Base-by-base conservation (phyloP, 2,113 vertebrate genomes). In the Nansenia antarctica region DNA sequence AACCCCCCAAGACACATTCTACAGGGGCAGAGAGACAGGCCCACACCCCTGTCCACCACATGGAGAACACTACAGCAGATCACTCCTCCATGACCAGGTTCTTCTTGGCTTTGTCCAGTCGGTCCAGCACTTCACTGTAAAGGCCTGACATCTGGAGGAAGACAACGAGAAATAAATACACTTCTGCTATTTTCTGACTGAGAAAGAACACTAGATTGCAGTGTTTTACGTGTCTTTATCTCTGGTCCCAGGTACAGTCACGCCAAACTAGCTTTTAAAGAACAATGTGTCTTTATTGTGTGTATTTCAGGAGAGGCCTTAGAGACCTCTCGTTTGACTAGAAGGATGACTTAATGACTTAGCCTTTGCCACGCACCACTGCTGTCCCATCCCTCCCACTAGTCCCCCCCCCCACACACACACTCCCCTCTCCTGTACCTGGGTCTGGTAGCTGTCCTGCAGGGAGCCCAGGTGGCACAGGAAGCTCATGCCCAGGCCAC, bases 401-500 rank as follows among this genome's bases (percentile, higher is more conserved):
- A n/a, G n/a, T n/a, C n/a, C n/a, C n/a, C n/a, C n/a, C n/a, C n/a
- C n/a, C n/a, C n/a, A n/a, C n/a, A n/a, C n/a, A n/a, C n/a, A n/a
- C n/a, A n/a, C n/a, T n/a, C n/a, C n/a, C n/a, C n/a, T n/a, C n/a
- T n/a, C n/a, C 45, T n/a, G 9, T 86, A 98, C 95, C 89, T 95
- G 93, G 72, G 70, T 86, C 78, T 95, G 94, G 58, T 97, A 98
- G 91, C 63, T 93, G 74, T 88, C 91, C 89, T 91, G 93, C 85
- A 97, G 89, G 4, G 94, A 89, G 69, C 92, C 86, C 31, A 98
- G 90, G 65, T 94, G 86, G 58, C 24, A 76, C 74, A 99, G 79
- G 67, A 98, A 95, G 64, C 87, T 90, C 92, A 98, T 92, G 52
- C 92, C 93, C 27, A 98, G 74, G 29, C 88, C 81, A 8, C 94